phyloP scores from a whole-genome alignment of 2,797 vertebrate species.

The Pseudocheirus occidentalis region DNA sequence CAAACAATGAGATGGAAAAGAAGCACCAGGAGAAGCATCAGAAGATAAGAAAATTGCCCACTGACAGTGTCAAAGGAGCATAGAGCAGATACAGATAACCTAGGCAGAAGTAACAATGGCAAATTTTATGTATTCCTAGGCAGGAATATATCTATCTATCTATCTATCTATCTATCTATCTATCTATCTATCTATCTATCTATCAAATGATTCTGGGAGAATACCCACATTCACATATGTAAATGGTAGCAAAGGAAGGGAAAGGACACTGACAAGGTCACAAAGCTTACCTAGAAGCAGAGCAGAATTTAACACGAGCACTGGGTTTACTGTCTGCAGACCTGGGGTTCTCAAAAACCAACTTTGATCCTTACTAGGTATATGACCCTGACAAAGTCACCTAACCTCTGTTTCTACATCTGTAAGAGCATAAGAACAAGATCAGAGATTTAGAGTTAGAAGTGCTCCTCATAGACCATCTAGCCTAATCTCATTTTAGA shows the following conservation, averaged over 20 bases:
- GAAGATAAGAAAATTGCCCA: neutral
- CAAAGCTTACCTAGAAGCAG: neutral
- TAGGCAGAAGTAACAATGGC: neutral
- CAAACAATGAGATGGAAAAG: neutral
- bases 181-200: too few species aligned
- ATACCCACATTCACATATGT: neutral
- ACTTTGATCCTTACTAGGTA: neutral
- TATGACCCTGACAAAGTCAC: neutral
- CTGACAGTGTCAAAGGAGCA: neutral
- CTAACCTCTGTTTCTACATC: neutral
- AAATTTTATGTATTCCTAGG: too few species aligned
- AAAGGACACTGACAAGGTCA: neutral
- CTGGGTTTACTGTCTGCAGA: too few species aligned
- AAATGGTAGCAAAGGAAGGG: neutral
- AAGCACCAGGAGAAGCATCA: neutral
- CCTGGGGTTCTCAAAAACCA: neutral
- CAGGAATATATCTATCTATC: too few species aligned
- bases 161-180: too few species aligned
- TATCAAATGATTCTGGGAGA: too few species aligned
- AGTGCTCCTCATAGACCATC: neutral
- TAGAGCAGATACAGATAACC: neutral
- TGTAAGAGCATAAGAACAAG: neutral
- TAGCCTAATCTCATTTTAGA: neutral
- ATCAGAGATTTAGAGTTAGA: neutral
- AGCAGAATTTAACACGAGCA: neutral